These are phyloP conservation scores for Allobates femoralis DNA, from an alignment of 2,797 vertebrate species.

Conservation along the genomic window DNA sequence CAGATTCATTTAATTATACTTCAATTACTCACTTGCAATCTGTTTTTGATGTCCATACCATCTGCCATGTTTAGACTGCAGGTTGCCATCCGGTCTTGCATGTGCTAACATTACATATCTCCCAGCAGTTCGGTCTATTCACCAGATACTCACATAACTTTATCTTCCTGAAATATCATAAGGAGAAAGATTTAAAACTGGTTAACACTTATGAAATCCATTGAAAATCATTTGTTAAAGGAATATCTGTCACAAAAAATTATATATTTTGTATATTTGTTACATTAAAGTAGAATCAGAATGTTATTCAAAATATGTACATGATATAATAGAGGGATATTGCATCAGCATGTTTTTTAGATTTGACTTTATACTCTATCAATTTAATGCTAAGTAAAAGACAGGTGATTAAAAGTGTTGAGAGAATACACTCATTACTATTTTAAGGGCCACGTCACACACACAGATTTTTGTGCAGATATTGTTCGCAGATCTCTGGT, in stretches of 20 bases:
- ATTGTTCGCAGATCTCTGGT: too few species aligned
- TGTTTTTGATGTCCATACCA: neutral
- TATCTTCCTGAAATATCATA: neutral
- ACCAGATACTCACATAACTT: neutral
- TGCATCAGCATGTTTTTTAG: neutral
- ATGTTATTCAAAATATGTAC: neutral
- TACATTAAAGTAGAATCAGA: neutral
- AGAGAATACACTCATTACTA: too few species aligned
- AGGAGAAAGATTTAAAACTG: neutral
- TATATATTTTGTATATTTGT: too few species aligned
- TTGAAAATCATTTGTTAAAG: neutral
- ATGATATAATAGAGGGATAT: neutral
- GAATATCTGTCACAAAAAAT: too few species aligned
- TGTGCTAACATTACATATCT: neutral
- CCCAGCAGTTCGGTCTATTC: neutral
- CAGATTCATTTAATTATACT: neutral
- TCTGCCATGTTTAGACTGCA: neutral
- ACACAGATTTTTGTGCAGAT: too few species aligned
- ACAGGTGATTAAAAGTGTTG: neutral
- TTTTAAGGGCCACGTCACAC: too few species aligned
- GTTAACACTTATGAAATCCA: neutral
- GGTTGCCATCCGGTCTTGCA: slow-evolving; percentile 11
- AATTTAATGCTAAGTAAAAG: neutral
- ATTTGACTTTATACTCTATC: too few species aligned
- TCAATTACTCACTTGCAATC: neutral